Conservation (phyloP, 1,140 invertebrate genomes). For the Notospermus geniculatus region DNA sequence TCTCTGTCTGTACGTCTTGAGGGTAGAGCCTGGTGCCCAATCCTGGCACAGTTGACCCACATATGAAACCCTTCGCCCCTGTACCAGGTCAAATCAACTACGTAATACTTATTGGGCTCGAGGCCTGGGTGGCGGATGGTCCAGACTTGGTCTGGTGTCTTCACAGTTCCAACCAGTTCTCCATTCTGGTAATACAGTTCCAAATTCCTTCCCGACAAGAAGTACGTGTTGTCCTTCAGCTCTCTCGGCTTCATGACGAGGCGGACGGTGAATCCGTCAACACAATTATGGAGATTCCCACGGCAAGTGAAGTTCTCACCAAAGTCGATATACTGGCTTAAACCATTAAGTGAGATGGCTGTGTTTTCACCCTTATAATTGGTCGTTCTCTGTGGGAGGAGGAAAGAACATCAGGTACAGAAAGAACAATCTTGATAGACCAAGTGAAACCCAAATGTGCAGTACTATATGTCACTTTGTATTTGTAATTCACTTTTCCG, state of each 20-base stretch:
- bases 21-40: constrained; percentile 29
- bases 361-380: neutral
- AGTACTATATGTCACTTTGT: too few species aligned
- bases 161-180: constrained; percentile 35
- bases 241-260: constrained; percentile 33
- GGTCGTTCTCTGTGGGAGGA: too few species aligned
- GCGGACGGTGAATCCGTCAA: constrained; percentile 39
- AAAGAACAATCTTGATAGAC: too few species aligned
- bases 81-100: constrained; percentile 42
- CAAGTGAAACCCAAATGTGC: too few species aligned
- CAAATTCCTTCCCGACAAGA: constrained; percentile 45
- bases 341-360: constrained; percentile 36
- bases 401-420: too few species aligned
- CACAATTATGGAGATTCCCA: constrained; percentile 42
- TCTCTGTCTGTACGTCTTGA: constrained; percentile 21
- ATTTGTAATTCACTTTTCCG: too few species aligned
- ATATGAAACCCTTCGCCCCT: constrained; percentile 37
- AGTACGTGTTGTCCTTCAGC: constrained; percentile 41
- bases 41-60: constrained; percentile 39
- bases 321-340: constrained; percentile 42
- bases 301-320: constrained; percentile 38
- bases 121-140: constrained; percentile 34
- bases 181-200: constrained; percentile 47
- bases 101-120: constrained; percentile 37
- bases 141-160: constrained; percentile 42